phyloP scores from a whole-genome alignment of 2,888 invertebrate species.

The Chironomus riparius region DNA sequence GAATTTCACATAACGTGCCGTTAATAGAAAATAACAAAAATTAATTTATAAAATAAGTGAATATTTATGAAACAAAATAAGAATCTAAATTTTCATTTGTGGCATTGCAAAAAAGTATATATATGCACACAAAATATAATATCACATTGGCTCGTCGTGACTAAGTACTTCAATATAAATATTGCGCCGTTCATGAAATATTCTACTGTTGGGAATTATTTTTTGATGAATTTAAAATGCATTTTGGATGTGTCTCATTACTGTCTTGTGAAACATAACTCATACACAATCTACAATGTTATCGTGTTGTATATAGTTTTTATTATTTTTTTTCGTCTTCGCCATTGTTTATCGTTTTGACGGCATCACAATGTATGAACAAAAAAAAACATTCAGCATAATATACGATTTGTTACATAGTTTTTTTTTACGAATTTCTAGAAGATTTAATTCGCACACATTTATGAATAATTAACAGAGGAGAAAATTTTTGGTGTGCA shows the following conservation, averaged over 20 bases:
- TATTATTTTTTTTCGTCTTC: too few species aligned
- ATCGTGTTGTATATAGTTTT: too few species aligned
- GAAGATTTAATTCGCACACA: too few species aligned
- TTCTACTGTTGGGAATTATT: neutral
- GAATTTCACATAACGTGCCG: too few species aligned
- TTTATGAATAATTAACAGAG: too few species aligned
- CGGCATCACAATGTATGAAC: too few species aligned
- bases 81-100: neutral
- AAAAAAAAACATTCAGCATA: too few species aligned
- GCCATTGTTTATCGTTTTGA: too few species aligned
- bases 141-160: neutral
- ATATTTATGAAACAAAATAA: neutral
- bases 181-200: neutral
- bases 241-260: conserved; percentile 12
- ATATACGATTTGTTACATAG: too few species aligned
- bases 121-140: too few species aligned
- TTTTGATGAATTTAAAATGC: neutral
- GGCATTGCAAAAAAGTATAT: neutral
- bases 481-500: too few species aligned
- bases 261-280: neutral
- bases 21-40: neutral
- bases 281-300: neutral
- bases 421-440: too few species aligned
- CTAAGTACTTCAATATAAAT: neutral
- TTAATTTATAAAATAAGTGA: neutral